These are phyloP conservation scores for Mechanitis mazaeus DNA, from an alignment of 2,888 invertebrate genomes.

Conservation along the genomic window DNA sequence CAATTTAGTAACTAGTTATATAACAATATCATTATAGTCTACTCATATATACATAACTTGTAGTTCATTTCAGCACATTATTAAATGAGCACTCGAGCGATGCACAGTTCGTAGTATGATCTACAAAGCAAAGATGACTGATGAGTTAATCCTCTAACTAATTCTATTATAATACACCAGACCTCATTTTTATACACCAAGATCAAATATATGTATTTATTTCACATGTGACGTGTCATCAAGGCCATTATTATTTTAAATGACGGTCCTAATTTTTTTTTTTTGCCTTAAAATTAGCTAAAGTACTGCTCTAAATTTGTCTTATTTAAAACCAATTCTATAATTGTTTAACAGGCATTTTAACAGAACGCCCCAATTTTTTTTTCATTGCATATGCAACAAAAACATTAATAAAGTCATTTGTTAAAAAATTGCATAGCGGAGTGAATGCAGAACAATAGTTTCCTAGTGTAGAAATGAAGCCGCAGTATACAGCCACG, in stretches of 20 bases:
- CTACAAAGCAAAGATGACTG: background rate
- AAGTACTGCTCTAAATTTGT: too few relatives aligned
- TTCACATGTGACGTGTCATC: background rate
- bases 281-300: too few relatives aligned
- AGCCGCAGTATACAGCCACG: background rate
- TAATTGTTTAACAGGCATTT: too few relatives aligned
- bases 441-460: background rate
- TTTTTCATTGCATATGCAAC: too few relatives aligned
- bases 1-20: too few relatives aligned
- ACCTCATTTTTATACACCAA: background rate
- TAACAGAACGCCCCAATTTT: too few relatives aligned
- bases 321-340: too few relatives aligned
- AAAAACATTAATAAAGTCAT: too few relatives aligned
- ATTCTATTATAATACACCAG: background rate
- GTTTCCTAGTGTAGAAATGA: background rate
- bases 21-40: background rate
- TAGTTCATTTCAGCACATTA: background rate
- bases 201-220: too few relatives aligned
- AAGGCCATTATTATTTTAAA: background rate
- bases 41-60: background rate
- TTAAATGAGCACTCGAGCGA: background rate
- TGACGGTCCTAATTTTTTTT: too few relatives aligned
- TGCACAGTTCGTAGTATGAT: background rate
- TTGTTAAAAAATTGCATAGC: background rate
- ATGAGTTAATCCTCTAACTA: slow-evolving; percentile 1